Evolutionary conservation across 2,797 vertebrate species (phyloP).

Genomic region (Delichon dasypus): DNA sequence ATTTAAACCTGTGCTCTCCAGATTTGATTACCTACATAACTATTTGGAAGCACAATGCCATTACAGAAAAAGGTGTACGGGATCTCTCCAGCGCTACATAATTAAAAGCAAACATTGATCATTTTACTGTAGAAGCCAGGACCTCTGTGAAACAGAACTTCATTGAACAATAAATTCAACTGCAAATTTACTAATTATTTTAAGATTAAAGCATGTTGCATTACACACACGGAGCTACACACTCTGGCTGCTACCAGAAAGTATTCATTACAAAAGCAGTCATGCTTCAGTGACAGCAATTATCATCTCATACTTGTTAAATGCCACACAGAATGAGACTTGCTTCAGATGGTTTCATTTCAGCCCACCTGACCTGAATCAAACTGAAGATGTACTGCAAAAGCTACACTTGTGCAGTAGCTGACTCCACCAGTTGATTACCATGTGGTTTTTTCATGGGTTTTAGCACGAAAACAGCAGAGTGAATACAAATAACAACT

Average conservation of each 20-base stretch:
- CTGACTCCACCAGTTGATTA: background rate
- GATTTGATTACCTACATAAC: background rate
- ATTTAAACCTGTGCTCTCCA: background rate
- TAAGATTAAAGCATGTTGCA: background rate
- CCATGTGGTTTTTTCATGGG: background rate
- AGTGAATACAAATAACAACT: background rate
- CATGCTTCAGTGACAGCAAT: conserved; percentile 20
- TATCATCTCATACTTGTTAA: background rate
- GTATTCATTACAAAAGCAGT: conserved; percentile 26
- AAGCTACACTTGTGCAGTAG: background rate
- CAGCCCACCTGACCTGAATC: background rate
- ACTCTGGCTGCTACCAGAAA: background rate
- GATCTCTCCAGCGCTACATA: background rate
- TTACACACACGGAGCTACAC: background rate
- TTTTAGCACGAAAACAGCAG: background rate
- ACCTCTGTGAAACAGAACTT: background rate
- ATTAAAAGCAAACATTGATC: conserved; percentile 27
- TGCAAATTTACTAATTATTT: conserved; percentile 25
- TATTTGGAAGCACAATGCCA: background rate
- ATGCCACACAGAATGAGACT: conserved; percentile 6
- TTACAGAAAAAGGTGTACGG: background rate
- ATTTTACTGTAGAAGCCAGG: background rate
- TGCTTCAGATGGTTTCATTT: background rate
- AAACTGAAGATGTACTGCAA: background rate
- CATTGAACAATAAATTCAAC: conserved; percentile 18